Conservation (phyloP, 1,140 invertebrate genomes). For the Asobara japonica region DNA sequence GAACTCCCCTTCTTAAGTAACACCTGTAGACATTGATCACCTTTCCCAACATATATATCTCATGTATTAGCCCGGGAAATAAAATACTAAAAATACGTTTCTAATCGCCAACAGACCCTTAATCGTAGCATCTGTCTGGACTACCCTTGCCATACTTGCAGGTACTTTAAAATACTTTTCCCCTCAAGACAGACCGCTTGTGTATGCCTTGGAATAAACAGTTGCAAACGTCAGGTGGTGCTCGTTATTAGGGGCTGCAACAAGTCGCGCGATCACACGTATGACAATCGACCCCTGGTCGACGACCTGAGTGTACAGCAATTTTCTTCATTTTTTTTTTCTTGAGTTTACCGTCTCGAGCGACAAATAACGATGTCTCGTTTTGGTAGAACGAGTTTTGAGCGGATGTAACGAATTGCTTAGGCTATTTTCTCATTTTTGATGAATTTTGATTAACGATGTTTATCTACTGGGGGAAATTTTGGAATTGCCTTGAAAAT, state of each 20-base stretch:
- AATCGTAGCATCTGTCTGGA: slow-evolving; percentile 50
- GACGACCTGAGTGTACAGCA: slow-evolving; percentile 2
- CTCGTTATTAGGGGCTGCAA: slow-evolving; percentile 40
- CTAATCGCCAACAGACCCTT: slow-evolving; percentile 46
- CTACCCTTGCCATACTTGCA: slow-evolving; percentile 46
- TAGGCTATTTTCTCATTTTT: slow-evolving; percentile 2
- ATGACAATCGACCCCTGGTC: slow-evolving; percentile 3
- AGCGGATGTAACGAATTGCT: slow-evolving; percentile 28
- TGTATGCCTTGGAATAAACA: slow-evolving; percentile 44
- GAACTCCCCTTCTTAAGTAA: slow-evolving; percentile 33
- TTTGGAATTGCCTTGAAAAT: too few relatives aligned
- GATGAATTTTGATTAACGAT: too few relatives aligned
- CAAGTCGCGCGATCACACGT: neutral
- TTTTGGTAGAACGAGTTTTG: slow-evolving; percentile 28
- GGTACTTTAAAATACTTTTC: slow-evolving; percentile 12
- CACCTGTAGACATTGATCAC: slow-evolving; percentile 29
- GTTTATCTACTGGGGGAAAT: too few relatives aligned
- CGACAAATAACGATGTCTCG: slow-evolving; percentile 11
- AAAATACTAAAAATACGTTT: slow-evolving; percentile 46
- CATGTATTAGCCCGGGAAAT: neutral
- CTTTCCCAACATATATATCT: neutral
- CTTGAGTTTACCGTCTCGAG: neutral
- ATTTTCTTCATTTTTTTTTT: neutral
- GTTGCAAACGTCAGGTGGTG: slow-evolving; percentile 59
- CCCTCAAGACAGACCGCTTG: slow-evolving; percentile 16